Evolutionary conservation across 2,797 vertebrate species (phyloP).

Genomic region (Muscicapa striata): DNA sequence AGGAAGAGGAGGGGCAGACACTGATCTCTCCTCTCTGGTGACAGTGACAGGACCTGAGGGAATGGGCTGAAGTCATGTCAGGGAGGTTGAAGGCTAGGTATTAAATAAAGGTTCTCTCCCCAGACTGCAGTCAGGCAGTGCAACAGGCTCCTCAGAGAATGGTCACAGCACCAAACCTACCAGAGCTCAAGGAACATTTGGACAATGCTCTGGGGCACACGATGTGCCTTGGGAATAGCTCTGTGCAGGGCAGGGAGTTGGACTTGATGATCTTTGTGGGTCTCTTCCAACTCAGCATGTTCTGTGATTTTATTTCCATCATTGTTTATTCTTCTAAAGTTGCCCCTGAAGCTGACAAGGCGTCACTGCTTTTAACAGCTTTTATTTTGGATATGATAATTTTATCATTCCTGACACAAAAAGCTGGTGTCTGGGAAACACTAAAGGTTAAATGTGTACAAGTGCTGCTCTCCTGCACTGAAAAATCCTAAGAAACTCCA

Average conservation of each 20-base stretch:
- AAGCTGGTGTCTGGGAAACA: neutral
- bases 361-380: neutral
- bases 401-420: neutral
- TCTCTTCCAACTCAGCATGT: neutral
- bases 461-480: fast-evolving
- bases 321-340: neutral
- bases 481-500: neutral
- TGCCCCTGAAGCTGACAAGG: neutral
- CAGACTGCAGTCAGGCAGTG: neutral
- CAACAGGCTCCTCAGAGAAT: neutral
- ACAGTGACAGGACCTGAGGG: neutral
- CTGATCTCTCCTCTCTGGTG: neutral
- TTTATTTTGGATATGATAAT: neutral
- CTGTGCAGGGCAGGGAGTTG: neutral
- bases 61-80: neutral
- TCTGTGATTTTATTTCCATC: neutral
- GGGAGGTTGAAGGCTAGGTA: neutral
- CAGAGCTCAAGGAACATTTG: neutral
- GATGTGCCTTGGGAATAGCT: neutral
- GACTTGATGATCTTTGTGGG: neutral
- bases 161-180: neutral
- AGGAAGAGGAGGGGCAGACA: neutral
- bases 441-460: neutral
- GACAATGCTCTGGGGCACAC: neutral
- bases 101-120: neutral